A percentile compares a stretch with the other conserved stretches of the same genome.
phyloP scores from a whole-genome alignment of 2,888 invertebrate species.

The Pristionchus maxplancki region DNA sequence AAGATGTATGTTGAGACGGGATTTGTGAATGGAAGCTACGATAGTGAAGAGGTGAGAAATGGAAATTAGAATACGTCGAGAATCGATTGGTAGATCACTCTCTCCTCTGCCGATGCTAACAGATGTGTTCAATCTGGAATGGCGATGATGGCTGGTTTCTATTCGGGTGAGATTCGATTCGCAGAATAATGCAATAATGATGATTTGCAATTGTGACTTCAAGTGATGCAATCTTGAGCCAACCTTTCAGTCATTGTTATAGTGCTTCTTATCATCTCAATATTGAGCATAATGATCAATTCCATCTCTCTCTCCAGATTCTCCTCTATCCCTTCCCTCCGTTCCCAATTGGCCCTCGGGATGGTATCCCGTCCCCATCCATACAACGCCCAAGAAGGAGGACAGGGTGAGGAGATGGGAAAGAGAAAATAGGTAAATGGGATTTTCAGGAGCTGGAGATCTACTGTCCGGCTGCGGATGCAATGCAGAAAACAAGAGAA shows the following conservation, averaged over 20 bases:
- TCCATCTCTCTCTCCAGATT: too few species aligned
- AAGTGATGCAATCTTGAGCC: background rate
- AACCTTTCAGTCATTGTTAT: conserved; percentile 46
- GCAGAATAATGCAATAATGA: background rate
- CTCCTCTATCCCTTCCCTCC: background rate
- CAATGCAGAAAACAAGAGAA: background rate
- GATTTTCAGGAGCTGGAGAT: background rate
- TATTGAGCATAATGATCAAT: background rate
- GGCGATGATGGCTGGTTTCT: conserved; percentile 7
- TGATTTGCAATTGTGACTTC: background rate
- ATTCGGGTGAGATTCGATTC: background rate
- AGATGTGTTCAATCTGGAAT: background rate
- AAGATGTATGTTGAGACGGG: conserved; percentile 11
- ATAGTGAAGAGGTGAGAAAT: background rate
- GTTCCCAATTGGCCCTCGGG: conserved; percentile 9
- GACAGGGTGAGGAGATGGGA: conserved; percentile 1
- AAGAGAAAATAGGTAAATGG: background rate
- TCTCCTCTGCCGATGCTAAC: background rate
- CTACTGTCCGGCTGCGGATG: background rate
- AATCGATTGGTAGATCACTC: background rate
- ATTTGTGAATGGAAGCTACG: background rate
- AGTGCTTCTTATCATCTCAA: conserved; percentile 57
- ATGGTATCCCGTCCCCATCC: conserved; percentile 26
- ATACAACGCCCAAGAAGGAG: conserved; percentile 27
- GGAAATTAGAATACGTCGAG: background rate